Evolutionary conservation across 2,113 vertebrate genomes (phyloP).

Genomic region (Corynorhinus townsendii): DNA sequence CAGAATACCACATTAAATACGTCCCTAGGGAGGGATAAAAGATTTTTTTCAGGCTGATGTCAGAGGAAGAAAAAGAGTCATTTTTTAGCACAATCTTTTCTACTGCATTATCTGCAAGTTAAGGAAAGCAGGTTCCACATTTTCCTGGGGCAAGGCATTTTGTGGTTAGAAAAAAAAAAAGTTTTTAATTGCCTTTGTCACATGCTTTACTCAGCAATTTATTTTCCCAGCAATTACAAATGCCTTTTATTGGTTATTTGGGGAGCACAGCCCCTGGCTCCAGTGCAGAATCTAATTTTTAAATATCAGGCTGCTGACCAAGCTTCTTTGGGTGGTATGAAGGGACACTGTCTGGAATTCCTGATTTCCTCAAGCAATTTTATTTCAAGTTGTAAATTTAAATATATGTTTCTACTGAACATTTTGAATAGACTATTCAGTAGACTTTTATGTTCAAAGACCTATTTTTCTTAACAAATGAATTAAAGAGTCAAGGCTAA

Average conservation of each 20-base stretch:
- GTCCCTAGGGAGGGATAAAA: neutral
- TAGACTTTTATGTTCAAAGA: constrained; percentile 33
- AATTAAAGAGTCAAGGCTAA: neutral
- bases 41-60: constrained; percentile 47
- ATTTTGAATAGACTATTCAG: constrained; percentile 29
- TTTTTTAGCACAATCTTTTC: constrained; percentile 23
- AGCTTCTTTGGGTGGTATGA: neutral
- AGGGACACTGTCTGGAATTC: neutral
- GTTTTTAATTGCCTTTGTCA: constrained; percentile 72
- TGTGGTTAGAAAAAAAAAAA: constrained; percentile 62
- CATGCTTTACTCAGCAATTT: constrained; percentile 57
- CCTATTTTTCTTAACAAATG: neutral
- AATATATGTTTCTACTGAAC: constrained; percentile 17
- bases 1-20: constrained; percentile 4
- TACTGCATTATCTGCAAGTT: constrained; percentile 27
- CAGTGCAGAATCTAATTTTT: constrained; percentile 53
- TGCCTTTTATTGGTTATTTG: constrained; percentile 58
- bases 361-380: constrained; percentile 48
- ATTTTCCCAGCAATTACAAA: constrained; percentile 71
- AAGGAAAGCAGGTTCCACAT: constrained; percentile 53
- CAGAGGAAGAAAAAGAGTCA: neutral
- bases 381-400: constrained; percentile 52
- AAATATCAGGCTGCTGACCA: neutral
- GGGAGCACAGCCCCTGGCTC: constrained; percentile 25
- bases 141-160: constrained; percentile 55